Conservation (phyloP, 1,140 invertebrate genomes). For the Globodera rostochiensis region DNA sequence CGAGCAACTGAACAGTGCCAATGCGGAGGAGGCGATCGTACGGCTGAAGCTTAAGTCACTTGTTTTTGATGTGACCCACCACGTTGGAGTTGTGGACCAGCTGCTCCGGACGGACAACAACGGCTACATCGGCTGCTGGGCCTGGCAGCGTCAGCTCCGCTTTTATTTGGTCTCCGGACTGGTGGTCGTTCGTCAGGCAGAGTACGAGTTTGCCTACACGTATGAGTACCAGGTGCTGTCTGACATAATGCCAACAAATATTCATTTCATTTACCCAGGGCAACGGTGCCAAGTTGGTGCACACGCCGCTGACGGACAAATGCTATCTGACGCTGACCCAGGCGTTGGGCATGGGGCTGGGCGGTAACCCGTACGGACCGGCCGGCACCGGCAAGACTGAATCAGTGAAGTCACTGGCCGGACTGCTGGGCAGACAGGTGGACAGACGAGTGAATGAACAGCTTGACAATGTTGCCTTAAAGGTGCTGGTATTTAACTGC, state of each 20-base stretch:
- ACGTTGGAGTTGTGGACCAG: conserved; percentile 79
- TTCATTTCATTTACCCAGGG: conserved; percentile 34
- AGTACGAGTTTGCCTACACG: conserved; percentile 89
- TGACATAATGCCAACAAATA: conserved; percentile 68
- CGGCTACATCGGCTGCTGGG: conserved; percentile 77
- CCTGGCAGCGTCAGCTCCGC: conserved; percentile 93
- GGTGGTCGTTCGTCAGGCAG: conserved; percentile 74
- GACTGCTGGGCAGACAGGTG: conserved; percentile 86
- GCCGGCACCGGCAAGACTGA: conserved; percentile 98
- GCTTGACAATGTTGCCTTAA: not conserved
- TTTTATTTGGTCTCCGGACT: conserved; percentile 66
- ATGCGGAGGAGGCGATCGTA: conserved; percentile 64
- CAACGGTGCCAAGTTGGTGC: conserved; percentile 80
- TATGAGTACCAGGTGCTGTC: conserved; percentile 83
- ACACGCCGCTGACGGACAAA: conserved; percentile 94
- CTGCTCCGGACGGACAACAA: conserved; percentile 72
- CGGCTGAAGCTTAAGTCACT: conserved; percentile 71
- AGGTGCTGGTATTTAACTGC: conserved; percentile 96
- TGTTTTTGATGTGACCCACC: conserved; percentile 90
- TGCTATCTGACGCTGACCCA: conserved; percentile 99
- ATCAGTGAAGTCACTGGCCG: conserved; percentile 94
- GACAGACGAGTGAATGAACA: not conserved
- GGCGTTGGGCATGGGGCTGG: conserved; percentile 89
- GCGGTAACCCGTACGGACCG: conserved; percentile 97
- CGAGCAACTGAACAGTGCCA: conserved; percentile 72